phyloP scores from a whole-genome alignment of 2,797 vertebrate species.

The Macropus fuliginosus region DNA sequence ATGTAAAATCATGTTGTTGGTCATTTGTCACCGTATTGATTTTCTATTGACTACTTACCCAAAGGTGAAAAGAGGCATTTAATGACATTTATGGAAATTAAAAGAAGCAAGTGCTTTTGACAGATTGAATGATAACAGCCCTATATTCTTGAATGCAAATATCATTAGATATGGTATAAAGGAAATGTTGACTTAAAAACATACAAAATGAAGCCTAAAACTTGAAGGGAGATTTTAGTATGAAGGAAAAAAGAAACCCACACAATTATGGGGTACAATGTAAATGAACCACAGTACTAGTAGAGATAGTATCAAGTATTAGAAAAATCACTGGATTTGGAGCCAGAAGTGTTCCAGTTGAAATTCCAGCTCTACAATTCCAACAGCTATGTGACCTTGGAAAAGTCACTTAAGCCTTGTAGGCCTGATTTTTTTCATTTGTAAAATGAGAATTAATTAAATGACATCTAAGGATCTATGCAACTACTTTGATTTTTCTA shows the following conservation, averaged over 20 bases:
- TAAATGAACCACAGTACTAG: neutral
- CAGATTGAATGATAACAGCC: conserved; percentile 37
- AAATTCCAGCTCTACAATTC: neutral
- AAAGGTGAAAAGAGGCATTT: conserved; percentile 74
- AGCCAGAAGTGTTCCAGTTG: neutral
- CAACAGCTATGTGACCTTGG: neutral
- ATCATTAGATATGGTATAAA: conserved; percentile 22
- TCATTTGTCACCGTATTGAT: conserved; percentile 70
- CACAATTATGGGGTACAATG: neutral
- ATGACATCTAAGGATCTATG: neutral
- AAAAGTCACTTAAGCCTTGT: neutral
- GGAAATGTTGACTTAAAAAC: conserved; percentile 42
- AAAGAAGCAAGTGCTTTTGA: conserved; percentile 55
- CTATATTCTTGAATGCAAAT: conserved; percentile 52
- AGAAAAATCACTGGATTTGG: neutral
- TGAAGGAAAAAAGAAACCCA: neutral
- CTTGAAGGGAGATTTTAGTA: neutral
- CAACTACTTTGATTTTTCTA: neutral
- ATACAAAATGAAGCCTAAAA: neutral
- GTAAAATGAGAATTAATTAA: neutral
- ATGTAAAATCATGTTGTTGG: conserved; percentile 61
- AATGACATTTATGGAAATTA: conserved; percentile 72
- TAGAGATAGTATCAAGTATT: neutral
- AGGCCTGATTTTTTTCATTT: neutral
- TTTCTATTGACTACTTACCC: conserved; percentile 72